phyloP scores from a whole-genome alignment of 1,140 invertebrate species.

The Meteorus sp. region DNA sequence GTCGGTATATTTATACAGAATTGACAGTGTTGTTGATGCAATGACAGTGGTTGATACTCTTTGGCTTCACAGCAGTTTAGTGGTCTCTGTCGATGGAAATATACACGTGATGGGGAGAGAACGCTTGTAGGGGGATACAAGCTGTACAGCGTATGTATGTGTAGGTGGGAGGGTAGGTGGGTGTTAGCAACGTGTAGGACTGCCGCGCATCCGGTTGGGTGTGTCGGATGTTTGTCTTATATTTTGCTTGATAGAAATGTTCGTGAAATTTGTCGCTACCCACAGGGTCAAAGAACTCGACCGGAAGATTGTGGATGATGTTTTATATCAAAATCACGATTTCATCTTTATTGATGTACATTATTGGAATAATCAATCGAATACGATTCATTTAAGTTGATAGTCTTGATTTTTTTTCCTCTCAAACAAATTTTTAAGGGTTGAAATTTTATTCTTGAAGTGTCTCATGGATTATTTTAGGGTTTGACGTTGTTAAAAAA shows the following conservation, averaged over 20 bases:
- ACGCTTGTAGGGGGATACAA: slow-evolving; percentile 10
- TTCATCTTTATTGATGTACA: no score
- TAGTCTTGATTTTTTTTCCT: no score
- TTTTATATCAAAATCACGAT: not conserved
- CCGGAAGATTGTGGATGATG: not conserved
- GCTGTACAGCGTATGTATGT: slow-evolving; percentile 17
- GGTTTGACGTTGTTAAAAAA: no score
- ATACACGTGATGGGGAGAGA: slow-evolving; percentile 3
- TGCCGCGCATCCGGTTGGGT: slow-evolving; percentile 32
- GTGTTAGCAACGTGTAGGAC: slow-evolving; percentile 24
- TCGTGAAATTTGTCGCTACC: slow-evolving; percentile 5
- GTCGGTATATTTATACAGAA: no score
- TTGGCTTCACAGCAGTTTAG: not conserved
- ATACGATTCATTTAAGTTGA: no score
- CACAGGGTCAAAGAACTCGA: not conserved
- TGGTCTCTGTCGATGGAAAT: slow-evolving; percentile 13
- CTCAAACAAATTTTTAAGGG: no score
- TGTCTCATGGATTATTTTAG: no score
- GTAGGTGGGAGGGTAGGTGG: slow-evolving; percentile 14
- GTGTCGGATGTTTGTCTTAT: slow-evolving; percentile 26
- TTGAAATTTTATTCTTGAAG: no score
- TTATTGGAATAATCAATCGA: no score
- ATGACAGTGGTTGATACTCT: slow-evolving; percentile 8
- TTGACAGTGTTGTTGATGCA: no score
- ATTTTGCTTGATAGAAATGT: slow-evolving; percentile 21